phyloP scores from a whole-genome alignment of 1,140 invertebrate genomes.

The Bombus vancouverensis region DNA sequence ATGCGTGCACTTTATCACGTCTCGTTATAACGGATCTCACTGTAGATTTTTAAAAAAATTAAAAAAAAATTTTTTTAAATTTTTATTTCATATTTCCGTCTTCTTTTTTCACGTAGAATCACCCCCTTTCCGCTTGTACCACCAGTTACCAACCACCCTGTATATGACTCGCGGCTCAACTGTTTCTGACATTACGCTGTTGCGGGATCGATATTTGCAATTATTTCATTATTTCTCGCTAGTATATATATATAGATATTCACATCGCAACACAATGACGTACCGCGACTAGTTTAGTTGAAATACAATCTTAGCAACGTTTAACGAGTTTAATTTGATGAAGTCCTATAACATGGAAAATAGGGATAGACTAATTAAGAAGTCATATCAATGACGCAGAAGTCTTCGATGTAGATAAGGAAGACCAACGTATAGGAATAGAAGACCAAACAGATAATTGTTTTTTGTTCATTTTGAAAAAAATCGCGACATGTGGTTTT shows the following conservation, averaged over 20 bases:
- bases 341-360: not conserved
- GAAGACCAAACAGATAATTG: not conserved
- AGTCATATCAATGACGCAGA: too few relatives aligned
- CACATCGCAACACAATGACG: not conserved
- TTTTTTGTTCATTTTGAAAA: too few relatives aligned
- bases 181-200: slow-evolving; percentile 19
- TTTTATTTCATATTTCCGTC: too few relatives aligned
- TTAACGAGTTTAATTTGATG: not conserved
- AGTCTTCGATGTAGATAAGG: not conserved
- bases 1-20: too few relatives aligned
- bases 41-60: too few relatives aligned
- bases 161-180: not conserved
- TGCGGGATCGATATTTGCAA: slow-evolving; percentile 28
- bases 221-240: not conserved
- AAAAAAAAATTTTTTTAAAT: too few relatives aligned
- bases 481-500: not conserved
- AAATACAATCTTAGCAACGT: not conserved
- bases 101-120: too few relatives aligned
- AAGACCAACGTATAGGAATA: too few relatives aligned
- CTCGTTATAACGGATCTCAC: too few relatives aligned
- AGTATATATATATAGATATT: not conserved
- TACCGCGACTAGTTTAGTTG: not conserved
- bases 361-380: not conserved
- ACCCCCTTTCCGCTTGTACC: too few relatives aligned
- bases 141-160: too few relatives aligned